Evolutionary conservation across 1,140 invertebrate genomes (phyloP).

Genomic region (Himalopsyche phryganea): DNA sequence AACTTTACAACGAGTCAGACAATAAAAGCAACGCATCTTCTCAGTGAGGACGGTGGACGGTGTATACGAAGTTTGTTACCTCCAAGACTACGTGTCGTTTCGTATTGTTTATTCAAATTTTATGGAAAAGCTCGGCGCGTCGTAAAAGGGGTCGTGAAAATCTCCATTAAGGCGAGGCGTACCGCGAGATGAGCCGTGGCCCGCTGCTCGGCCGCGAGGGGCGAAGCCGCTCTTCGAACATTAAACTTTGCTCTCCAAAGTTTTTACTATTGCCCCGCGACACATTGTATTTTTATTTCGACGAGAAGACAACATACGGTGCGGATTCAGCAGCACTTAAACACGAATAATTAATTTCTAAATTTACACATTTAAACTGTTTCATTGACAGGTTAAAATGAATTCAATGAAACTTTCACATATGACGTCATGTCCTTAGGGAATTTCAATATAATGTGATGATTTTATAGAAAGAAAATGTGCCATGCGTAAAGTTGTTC

Average conservation of each 20-base stretch:
- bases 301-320: not conserved
- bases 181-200: not conserved
- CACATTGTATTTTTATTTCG: conserved; percentile 8
- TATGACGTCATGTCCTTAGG: no score
- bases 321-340: not conserved
- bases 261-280: not conserved
- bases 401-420: no score
- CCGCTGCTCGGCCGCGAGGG: not conserved
- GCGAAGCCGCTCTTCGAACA: no score
- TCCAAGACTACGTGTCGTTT: conserved; percentile 10
- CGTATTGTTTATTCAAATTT: conserved; percentile 31
- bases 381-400: conserved; percentile 7
- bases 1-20: no score
- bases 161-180: conserved; percentile 2
- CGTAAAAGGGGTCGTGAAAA: conserved; percentile 28
- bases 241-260: no score
- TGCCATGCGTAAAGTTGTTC: no score
- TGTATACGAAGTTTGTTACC: no score
- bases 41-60: no score
- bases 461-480: no score
- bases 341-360: not conserved
- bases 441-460: no score
- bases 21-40: no score
- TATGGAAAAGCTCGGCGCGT: conserved; percentile 25
- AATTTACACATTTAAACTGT: conserved; percentile 10